phyloP scores from a whole-genome alignment of 2,888 invertebrate species.

The Drosophila anomelani region DNA sequence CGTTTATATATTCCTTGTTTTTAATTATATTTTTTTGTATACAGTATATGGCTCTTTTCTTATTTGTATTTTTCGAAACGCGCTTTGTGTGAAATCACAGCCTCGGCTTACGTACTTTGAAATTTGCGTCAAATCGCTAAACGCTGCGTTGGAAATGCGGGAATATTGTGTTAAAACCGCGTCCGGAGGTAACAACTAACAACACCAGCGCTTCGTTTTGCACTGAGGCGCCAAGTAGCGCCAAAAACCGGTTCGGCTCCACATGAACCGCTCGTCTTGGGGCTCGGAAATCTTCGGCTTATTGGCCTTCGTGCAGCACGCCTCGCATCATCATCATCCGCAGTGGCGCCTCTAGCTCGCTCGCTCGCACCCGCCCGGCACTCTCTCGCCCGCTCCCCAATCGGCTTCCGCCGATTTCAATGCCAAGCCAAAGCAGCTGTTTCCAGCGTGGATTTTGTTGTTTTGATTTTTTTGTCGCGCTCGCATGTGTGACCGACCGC shows the following conservation, averaged over 20 bases:
- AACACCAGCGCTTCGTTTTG: conserved; percentile 62
- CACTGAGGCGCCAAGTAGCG: conserved; percentile 59
- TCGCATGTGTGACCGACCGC: conserved; percentile 19
- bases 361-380: not conserved
- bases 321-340: conserved; percentile 19
- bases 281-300: conserved; percentile 26
- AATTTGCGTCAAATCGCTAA: conserved; percentile 59
- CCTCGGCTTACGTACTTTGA: conserved; percentile 63
- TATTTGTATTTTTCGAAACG: conserved; percentile 22
- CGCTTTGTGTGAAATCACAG: conserved; percentile 50
- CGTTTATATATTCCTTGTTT: not conserved
- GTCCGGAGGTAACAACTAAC: conserved; percentile 41
- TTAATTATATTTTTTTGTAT: not conserved
- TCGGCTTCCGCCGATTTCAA: conserved; percentile 58
- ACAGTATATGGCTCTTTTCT: conserved; percentile 2
- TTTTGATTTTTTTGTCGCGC: conserved; percentile 36
- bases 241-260: conserved; percentile 66
- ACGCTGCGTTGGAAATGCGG: conserved; percentile 29
- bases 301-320: conserved; percentile 26
- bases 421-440: conserved; percentile 79
- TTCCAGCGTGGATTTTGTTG: conserved; percentile 35
- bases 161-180: conserved; percentile 19
- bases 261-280: not conserved
- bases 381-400: not conserved
- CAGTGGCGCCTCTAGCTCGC: conserved; percentile 19